Conservation (phyloP, 2,797 vertebrate genomes). For the Sciurus vulgaris region DNA sequence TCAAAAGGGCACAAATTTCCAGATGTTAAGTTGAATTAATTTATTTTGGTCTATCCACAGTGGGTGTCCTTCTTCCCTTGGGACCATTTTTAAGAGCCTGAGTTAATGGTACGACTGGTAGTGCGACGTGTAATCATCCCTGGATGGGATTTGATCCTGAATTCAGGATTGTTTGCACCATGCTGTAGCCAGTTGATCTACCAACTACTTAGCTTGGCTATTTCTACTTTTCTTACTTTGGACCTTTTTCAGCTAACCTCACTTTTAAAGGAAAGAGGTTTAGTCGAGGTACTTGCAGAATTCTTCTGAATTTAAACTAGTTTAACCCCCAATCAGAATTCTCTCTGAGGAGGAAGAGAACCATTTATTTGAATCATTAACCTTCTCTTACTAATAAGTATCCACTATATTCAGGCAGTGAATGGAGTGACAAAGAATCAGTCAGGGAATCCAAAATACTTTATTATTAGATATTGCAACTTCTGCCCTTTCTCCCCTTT, state of each 20-base stretch:
- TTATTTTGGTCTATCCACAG: neutral
- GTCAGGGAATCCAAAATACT: constrained; percentile 18
- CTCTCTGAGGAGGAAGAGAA: constrained; percentile 9
- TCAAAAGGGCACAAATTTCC: neutral
- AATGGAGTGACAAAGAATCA: constrained; percentile 22
- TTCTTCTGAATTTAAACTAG: constrained; percentile 24
- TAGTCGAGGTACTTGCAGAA: neutral
- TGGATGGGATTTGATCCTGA: neutral
- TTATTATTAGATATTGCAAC: constrained; percentile 28
- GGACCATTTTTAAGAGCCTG: constrained; percentile 46
- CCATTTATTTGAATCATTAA: constrained; percentile 20
- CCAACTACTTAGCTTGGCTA: neutral
- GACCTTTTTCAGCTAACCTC: neutral
- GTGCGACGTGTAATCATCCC: too few relatives aligned
- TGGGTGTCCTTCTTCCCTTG: neutral
- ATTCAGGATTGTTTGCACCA: constrained; percentile 13
- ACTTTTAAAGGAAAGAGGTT: constrained; percentile 53
- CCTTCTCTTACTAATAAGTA: neutral
- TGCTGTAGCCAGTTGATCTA: neutral
- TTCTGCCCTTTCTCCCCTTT: neutral
- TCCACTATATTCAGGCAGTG: neutral
- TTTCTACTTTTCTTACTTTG: constrained; percentile 54
- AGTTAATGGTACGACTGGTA: neutral
- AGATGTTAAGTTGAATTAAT: constrained; percentile 27
- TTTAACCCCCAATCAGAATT: neutral